Base-by-base conservation (phyloP, 2,888 invertebrate genomes). In the Dasysyrphus albostriatus region DNA sequence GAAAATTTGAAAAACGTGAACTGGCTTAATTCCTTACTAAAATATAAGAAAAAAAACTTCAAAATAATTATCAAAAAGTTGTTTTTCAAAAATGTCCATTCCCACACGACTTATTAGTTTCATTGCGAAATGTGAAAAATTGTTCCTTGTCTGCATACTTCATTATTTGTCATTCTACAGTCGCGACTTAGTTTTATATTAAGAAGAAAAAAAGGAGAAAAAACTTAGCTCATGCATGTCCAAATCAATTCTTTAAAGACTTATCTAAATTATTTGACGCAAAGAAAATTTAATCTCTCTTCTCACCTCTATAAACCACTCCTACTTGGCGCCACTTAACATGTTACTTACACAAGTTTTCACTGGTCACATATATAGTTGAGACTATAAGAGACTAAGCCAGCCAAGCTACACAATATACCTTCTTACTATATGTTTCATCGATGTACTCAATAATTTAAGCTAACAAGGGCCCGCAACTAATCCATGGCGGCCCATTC, bases 381-480 rank as follows among this genome's bases (percentile, higher is more conserved):
- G 6, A 56, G 39, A 42, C 44, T 44, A 29, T 29, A 29, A 51
- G 14, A 42, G 3, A 44, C 42, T 44, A 44, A 61, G 61, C 42
- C 16, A 5, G 29, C 24, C 61, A 44, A 70, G 29, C 56, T 44
- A 14, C 12, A 42, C 54, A 39, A n/a, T 49, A 34, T 49, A 67
- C 14, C 19, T 49, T 59, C 58, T 10, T 59, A 19, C n/a, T 34
- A 51, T 65, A 34, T 54, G 67, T 75, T 29, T 74, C 78, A 78
- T 59, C 78, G 78, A 72, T 78, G 87, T 78, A 56, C 83, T 74
- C 78, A 79, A 87, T 87, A 87, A 87, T 75, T 83, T 87, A 87
- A 83, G 39, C 87, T 78, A 87, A 83, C 87, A 87, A 87, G 87
- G 87, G 87, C 78, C 75, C 78, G 39, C 61, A 51, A 79, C 87